Evolutionary conservation across 2,797 vertebrate genomes (phyloP).

Genomic region (Pantherophis vulpinus): DNA sequence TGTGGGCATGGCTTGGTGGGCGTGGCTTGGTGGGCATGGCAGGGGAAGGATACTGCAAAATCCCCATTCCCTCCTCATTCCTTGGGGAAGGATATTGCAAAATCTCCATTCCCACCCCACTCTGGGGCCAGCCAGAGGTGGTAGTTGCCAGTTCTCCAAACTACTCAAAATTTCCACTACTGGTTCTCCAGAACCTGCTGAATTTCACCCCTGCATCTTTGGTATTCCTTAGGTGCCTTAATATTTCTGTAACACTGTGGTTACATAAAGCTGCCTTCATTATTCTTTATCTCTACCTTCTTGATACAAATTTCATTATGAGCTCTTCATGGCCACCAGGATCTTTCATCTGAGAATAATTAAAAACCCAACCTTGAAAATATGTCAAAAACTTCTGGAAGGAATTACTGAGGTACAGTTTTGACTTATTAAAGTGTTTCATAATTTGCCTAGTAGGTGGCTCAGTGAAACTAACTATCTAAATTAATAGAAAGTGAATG

Average conservation of each 20-base stretch:
- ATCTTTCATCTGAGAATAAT: constrained; percentile 10
- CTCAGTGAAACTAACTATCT: constrained; percentile 29
- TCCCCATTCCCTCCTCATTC: too few relatives aligned
- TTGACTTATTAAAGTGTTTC: constrained; percentile 13
- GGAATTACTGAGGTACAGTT: constrained; percentile 38
- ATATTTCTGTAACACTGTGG: background rate
- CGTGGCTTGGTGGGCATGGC: too few relatives aligned
- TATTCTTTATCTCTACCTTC: background rate
- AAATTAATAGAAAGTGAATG: constrained; percentile 41
- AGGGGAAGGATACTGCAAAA: too few relatives aligned
- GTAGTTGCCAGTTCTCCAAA: too few relatives aligned
- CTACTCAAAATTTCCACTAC: too few relatives aligned
- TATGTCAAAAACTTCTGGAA: constrained; percentile 17
- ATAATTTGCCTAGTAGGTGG: constrained; percentile 20
- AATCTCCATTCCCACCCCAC: too few relatives aligned
- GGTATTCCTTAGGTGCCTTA: constrained; percentile 25
- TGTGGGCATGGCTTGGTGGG: too few relatives aligned
- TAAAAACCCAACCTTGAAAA: background rate
- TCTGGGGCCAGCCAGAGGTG: too few relatives aligned
- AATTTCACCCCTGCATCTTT: background rate
- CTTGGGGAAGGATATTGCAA: too few relatives aligned
- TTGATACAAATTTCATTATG: constrained; percentile 15
- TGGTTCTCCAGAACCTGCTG: too few relatives aligned
- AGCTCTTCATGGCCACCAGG: background rate
- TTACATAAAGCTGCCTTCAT: constrained; percentile 1